phyloP scores from a whole-genome alignment of 1,140 invertebrate species.

The Ganaspis sp. region DNA sequence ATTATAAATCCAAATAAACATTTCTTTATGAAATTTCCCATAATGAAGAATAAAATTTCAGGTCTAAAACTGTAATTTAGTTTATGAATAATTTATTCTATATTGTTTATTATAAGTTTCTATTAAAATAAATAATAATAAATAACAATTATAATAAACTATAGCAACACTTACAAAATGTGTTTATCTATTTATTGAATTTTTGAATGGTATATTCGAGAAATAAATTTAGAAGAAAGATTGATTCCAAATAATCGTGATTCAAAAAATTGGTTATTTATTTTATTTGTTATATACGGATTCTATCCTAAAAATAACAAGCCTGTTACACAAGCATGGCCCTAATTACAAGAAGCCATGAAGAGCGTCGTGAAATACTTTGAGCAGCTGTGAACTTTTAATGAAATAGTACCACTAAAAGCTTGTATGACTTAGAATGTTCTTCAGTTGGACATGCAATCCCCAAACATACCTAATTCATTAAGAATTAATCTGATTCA shows the following conservation, averaged over 20 bases:
- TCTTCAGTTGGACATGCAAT: background rate
- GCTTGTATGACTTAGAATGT: background rate
- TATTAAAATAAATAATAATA: too few relatives aligned
- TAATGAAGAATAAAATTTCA: too few relatives aligned
- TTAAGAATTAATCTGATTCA: background rate
- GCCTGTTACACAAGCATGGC: slow-evolving; percentile 29
- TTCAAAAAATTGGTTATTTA: background rate
- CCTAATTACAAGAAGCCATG: slow-evolving; percentile 25
- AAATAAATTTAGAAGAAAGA: background rate
- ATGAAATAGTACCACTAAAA: slow-evolving; percentile 4
- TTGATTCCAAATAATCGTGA: background rate
- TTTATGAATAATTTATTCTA: too few relatives aligned
- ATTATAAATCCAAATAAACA: too few relatives aligned
- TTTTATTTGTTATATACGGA: slow-evolving; percentile 16
- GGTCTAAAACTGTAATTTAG: too few relatives aligned
- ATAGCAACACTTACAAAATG: too few relatives aligned
- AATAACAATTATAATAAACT: too few relatives aligned
- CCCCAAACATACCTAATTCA: background rate
- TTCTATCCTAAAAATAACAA: slow-evolving; percentile 29
- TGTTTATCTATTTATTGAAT: too few relatives aligned
- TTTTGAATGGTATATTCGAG: background rate
- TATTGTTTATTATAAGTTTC: too few relatives aligned
- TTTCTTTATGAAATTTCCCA: too few relatives aligned
- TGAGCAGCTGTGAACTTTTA: slow-evolving; percentile 14
- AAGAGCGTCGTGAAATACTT: slow-evolving; percentile 16